Base-by-base conservation (phyloP, 1,140 invertebrate species). In the Hirudo medicinalis region DNA sequence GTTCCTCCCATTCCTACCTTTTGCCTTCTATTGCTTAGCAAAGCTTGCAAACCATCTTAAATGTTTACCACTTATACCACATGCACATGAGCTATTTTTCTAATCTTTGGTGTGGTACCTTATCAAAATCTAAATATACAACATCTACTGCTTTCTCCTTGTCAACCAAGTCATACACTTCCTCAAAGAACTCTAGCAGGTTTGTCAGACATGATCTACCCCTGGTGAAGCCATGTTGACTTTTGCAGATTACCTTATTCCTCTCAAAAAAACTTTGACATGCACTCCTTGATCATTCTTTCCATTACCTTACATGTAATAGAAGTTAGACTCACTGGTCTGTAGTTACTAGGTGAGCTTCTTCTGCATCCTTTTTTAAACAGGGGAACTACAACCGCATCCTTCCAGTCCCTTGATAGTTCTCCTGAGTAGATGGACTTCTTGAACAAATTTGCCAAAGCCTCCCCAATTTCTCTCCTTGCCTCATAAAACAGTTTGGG, bases 281-380 rank as follows among this genome's bases (percentile, higher is more conserved):
- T 57, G 54, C 25, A 3, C 9, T n/a, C 20, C 25, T 57, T 57
- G 20, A 57, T 25, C 25, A 57, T 57, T 57, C 25, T 4, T 57
- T 57, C 54, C 25, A 57, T 20, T 3, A 4, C 54, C 25, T 57
- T 57, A 25, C 2, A 57, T 57, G 9, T 20, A 3, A 57, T 57
- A 57, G 25, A 57, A n/a, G 54, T 57, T 57, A 57, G 25, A 57
- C 54, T 57, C 20, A 57, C 54, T 57, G 25, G 54, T 9, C 9
- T 57, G 25, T 9, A 57, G 54, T 57, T 57, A 9, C 54, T 9
- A 57, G 54, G 20, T n/a, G 25, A 20, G 9, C 9, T 9, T 25
- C 9, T 57, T 5, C n/a, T n/a, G n/a, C 54, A n/a, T 57, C 54
- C 25, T 57, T 57, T 57, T 57, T 57, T 57, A 57, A 57, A 57